A percentile compares a stretch with the other conserved stretches of the same genome.
These are phyloP conservation scores for Synanthedon tipuliformis DNA, from an alignment of 2,888 invertebrate species.

Conservation along the genomic window DNA sequence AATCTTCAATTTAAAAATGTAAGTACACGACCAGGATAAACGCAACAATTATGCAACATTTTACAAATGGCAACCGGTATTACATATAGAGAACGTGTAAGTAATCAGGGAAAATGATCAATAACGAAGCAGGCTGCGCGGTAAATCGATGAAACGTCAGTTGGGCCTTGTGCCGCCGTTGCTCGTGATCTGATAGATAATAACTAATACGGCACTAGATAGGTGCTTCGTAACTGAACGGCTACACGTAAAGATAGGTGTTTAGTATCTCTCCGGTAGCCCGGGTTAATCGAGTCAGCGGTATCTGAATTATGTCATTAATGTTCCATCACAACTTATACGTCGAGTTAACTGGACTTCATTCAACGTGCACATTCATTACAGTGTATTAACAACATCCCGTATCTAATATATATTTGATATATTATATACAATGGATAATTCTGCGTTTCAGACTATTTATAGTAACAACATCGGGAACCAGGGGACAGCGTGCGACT, in stretches of 20 bases:
- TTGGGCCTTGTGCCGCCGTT: slow-evolving; percentile 18
- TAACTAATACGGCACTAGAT: slow-evolving; percentile 38
- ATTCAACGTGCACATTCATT: slow-evolving; percentile 15
- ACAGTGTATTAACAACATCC: neutral
- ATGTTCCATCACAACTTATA: slow-evolving; percentile 55
- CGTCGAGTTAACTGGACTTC: slow-evolving; percentile 46
- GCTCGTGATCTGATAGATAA: slow-evolving; percentile 30
- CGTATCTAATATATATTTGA: neutral
- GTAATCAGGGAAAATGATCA: slow-evolving; percentile 39
- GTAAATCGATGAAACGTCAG: slow-evolving; percentile 39
- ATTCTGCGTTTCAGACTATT: slow-evolving; percentile 27
- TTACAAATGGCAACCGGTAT: slow-evolving; percentile 22
- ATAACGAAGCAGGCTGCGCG: slow-evolving; percentile 23
- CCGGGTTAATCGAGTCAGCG: slow-evolving; percentile 56
- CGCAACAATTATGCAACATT: slow-evolving; percentile 28
- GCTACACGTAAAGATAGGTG: slow-evolving; percentile 41
- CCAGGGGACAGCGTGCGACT: slow-evolving; percentile 46
- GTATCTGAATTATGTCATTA: slow-evolving; percentile 63
- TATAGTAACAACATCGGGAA: slow-evolving; percentile 12
- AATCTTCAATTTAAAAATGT: slow-evolving; percentile 8
- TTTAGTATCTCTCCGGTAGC: slow-evolving; percentile 39
- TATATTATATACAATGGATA: slow-evolving; percentile 9
- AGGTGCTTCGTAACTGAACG: slow-evolving; percentile 22
- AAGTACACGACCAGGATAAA: slow-evolving; percentile 19
- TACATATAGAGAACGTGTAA: slow-evolving; percentile 19